These are phyloP conservation scores for Caenorhabditis imperialis DNA, from an alignment of 2,888 invertebrate species.

Conservation along the genomic window DNA sequence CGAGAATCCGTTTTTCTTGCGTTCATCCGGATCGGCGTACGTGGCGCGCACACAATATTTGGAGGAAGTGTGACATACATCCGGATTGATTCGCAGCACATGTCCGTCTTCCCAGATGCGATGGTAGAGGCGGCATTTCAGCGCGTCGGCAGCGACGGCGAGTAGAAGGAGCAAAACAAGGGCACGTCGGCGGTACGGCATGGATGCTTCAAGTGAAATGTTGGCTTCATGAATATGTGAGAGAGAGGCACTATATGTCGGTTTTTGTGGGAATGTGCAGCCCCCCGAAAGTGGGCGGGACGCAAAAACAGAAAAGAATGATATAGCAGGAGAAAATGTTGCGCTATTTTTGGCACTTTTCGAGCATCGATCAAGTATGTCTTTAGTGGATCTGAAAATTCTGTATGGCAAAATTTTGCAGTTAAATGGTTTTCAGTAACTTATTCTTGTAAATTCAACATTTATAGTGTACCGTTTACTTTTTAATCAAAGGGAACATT, in stretches of 20 bases:
- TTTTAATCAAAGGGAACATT: too few species aligned
- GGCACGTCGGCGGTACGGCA: conserved; percentile 43
- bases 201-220: conserved; percentile 52
- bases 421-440: too few species aligned
- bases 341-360: conserved; percentile 29
- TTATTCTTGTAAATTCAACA: background rate
- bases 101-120: conserved; percentile 64
- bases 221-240: conserved; percentile 55
- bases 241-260: conserved; percentile 45
- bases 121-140: conserved; percentile 65
- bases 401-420: conserved; percentile 1
- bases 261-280: conserved; percentile 21
- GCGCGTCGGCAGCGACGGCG: conserved; percentile 25
- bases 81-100: conserved; percentile 58
- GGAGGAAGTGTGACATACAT: conserved; percentile 55
- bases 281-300: conserved; percentile 40
- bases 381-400: background rate
- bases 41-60: conserved; percentile 61
- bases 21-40: conserved; percentile 61
- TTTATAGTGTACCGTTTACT: too few species aligned
- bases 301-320: conserved; percentile 46
- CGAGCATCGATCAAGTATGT: background rate
- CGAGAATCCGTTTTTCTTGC: conserved; percentile 70
- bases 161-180: conserved; percentile 45
- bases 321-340: conserved; percentile 42